phyloP scores from a whole-genome alignment of 1,140 invertebrate genomes.

The Neodiprion pinetum region DNA sequence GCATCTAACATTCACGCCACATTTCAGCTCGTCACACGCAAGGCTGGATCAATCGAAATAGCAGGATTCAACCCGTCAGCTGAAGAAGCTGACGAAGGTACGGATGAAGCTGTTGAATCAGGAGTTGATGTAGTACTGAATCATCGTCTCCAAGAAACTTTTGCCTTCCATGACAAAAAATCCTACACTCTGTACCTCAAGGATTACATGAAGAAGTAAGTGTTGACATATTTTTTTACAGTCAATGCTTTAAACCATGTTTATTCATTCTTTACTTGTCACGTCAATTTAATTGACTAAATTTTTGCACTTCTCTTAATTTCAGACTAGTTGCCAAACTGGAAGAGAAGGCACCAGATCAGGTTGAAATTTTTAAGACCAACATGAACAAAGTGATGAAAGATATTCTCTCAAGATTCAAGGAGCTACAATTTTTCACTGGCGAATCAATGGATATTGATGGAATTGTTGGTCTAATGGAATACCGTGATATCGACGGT shows the following conservation, averaged over 20 bases:
- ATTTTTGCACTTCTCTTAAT: not conserved
- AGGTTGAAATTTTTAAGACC: slow-evolving; percentile 88
- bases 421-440: slow-evolving; percentile 94
- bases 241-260: slow-evolving; percentile 10
- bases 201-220: slow-evolving; percentile 95
- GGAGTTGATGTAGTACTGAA: slow-evolving; percentile 95
- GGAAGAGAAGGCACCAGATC: slow-evolving; percentile 79
- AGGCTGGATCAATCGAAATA: slow-evolving; percentile 80
- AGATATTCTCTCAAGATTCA: slow-evolving; percentile 89
- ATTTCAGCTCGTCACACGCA: slow-evolving; percentile 73
- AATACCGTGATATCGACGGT: slow-evolving; percentile 90
- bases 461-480: slow-evolving; percentile 90
- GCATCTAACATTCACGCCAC: slow-evolving; percentile 3
- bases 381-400: slow-evolving; percentile 97
- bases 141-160: slow-evolving; percentile 87
- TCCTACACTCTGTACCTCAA: slow-evolving; percentile 93
- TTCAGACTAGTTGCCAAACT: slow-evolving; percentile 80
- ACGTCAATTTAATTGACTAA: slow-evolving; percentile 36
- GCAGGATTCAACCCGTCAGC: slow-evolving; percentile 93
- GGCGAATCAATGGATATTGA: slow-evolving; percentile 95
- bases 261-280: slow-evolving; percentile 19
- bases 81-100: slow-evolving; percentile 88
- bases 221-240: slow-evolving; percentile 37
- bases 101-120: slow-evolving; percentile 74
- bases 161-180: slow-evolving; percentile 86